A percentile compares a stretch with the other conserved stretches of the same genome.
phyloP scores from a whole-genome alignment of 1,140 invertebrate species.

The Aphaenogaster rudis region DNA sequence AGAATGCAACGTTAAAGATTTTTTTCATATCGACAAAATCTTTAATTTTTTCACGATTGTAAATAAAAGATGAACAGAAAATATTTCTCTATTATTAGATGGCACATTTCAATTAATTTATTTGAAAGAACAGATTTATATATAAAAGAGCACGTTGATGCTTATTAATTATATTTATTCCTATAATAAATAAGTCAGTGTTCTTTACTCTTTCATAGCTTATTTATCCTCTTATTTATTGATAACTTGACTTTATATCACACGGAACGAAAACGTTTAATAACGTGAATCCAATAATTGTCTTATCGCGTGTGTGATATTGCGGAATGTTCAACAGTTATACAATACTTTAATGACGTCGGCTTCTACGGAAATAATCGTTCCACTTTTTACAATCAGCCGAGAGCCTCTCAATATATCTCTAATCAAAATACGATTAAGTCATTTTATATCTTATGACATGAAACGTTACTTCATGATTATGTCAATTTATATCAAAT shows the following conservation, averaged over 20 bases:
- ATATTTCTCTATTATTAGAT: not conserved
- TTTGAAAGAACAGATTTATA: not conserved
- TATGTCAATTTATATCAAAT: not conserved
- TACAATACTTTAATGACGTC: not conserved
- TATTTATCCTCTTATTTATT: not conserved
- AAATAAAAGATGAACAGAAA: not conserved
- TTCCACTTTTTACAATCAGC: not conserved
- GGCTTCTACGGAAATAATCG: not conserved
- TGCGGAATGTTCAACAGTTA: not conserved
- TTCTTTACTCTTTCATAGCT: not conserved
- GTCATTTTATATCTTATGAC: not conserved
- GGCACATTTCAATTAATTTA: not conserved
- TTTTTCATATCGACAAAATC: not conserved
- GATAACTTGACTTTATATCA: slow-evolving; percentile 2
- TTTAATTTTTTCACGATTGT: not conserved
- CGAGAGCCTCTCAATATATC: not conserved
- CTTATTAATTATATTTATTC: not conserved
- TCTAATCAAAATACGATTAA: not conserved
- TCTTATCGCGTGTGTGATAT: not conserved
- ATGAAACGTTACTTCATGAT: not conserved
- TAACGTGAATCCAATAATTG: not conserved
- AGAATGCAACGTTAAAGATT: not conserved
- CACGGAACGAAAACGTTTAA: not conserved
- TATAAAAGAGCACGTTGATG: too few relatives aligned
- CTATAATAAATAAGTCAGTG: not conserved